A percentile compares a stretch with the other conserved stretches of the same genome.
phyloP scores from a whole-genome alignment of 2,113 vertebrate genomes.

The Centropus bengalensis region DNA sequence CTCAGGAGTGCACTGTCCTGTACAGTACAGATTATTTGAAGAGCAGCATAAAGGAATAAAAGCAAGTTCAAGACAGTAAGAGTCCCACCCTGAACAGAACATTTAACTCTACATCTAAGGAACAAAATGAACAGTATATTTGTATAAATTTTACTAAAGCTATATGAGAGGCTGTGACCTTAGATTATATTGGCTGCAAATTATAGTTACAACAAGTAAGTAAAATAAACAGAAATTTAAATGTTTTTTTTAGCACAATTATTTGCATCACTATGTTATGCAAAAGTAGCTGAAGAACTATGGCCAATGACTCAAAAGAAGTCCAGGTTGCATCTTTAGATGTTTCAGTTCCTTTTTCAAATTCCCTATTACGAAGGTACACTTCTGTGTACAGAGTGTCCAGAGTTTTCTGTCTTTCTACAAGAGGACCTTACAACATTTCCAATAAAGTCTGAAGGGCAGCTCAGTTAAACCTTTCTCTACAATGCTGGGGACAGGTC shows the following conservation, averaged over 20 bases:
- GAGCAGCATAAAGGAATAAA: background rate
- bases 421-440: background rate
- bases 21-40: background rate
- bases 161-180: background rate
- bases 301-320: background rate
- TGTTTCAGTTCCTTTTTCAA: background rate
- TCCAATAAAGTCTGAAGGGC: background rate
- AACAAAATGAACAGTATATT: background rate
- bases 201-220: background rate
- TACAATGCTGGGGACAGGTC: background rate
- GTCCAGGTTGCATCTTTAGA: background rate
- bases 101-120: background rate
- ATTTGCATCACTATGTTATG: background rate
- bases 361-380: background rate
- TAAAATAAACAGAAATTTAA: background rate
- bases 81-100: background rate
- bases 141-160: background rate
- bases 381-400: background rate
- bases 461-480: background rate
- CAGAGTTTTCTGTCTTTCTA: background rate
- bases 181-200: background rate
- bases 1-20: rapidly evolving
- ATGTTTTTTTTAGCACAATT: background rate
- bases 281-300: background rate
- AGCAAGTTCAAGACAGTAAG: background rate